phyloP scores from a whole-genome alignment of 2,797 vertebrate species.

The Manis javanica region DNA sequence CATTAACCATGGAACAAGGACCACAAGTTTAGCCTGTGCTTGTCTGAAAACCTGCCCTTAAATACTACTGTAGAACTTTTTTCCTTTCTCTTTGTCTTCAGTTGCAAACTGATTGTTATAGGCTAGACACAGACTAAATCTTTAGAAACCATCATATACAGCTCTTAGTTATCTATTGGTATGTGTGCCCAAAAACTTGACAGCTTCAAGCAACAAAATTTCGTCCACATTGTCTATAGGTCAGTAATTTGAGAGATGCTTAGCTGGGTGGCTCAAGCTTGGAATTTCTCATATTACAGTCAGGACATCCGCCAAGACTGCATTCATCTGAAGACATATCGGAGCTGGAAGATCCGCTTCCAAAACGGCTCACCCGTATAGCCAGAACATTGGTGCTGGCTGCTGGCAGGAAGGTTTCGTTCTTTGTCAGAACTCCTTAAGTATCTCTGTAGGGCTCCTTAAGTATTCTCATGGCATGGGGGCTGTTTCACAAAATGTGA shows the following conservation, averaged over 20 bases:
- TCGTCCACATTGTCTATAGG: background rate
- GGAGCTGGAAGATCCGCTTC: background rate
- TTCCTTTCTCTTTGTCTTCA: background rate
- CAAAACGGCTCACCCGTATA: background rate
- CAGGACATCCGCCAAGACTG: background rate
- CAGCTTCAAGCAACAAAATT: background rate
- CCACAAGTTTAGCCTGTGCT: background rate
- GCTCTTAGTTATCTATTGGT: background rate
- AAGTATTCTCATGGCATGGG: background rate
- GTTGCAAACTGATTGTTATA: background rate
- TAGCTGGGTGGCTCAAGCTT: background rate
- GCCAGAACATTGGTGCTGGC: background rate
- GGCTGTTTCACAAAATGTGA: background rate
- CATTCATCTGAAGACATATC: background rate
- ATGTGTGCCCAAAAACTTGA: background rate
- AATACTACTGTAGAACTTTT: background rate
- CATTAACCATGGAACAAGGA: background rate
- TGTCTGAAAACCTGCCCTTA: background rate
- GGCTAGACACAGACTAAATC: background rate
- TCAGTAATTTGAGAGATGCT: background rate
- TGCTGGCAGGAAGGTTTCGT: background rate
- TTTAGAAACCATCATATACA: background rate
- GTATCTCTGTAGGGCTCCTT: background rate
- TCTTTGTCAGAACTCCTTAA: background rate
- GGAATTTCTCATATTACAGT: background rate